Percentiles rank a stretch among this genome's conserved stretches.
Conservation (phyloP, 1,140 invertebrate genomes). For the Hydropsyche tenuis region DNA sequence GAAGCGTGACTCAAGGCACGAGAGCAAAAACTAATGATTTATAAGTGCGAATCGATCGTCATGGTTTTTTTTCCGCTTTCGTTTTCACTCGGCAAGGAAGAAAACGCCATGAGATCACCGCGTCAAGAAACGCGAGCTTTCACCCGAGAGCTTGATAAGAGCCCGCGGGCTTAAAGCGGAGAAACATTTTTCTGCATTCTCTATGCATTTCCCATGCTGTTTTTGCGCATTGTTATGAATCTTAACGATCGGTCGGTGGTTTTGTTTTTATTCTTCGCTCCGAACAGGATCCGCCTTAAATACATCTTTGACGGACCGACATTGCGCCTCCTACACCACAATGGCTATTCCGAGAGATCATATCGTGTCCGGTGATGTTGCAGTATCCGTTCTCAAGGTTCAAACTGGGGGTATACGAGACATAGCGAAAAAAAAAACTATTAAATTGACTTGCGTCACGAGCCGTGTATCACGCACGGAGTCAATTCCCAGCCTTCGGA, state of each 20-base stretch:
- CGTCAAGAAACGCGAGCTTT: conserved; percentile 16
- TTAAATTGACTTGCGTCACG: conserved; percentile 26
- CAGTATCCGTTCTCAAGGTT: conserved; percentile 24
- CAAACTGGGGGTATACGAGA: neutral
- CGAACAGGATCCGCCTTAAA: too few relatives aligned
- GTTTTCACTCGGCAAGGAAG: conserved; percentile 19
- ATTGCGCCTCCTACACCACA: neutral
- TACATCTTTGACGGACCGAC: too few relatives aligned
- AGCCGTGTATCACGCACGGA: neutral
- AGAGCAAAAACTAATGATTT: too few relatives aligned
- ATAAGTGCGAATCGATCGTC: too few relatives aligned
- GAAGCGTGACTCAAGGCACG: too few relatives aligned
- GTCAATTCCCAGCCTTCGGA: conserved; percentile 24
- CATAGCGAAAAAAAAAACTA: conserved; percentile 6
- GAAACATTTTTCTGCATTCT: too few relatives aligned
- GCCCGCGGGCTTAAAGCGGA: too few relatives aligned
- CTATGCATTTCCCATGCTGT: too few relatives aligned
- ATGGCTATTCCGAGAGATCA: conserved; percentile 10
- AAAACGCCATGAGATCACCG: conserved; percentile 27
- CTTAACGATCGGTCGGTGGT: too few relatives aligned
- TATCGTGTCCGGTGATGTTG: neutral
- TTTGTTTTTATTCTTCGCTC: too few relatives aligned
- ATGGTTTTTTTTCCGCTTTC: conserved; percentile 17
- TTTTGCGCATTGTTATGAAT: too few relatives aligned
- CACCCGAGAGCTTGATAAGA: neutral